These are phyloP conservation scores for Osedax frankpressi DNA, from an alignment of 2,888 invertebrate genomes.

Conservation along the genomic window DNA sequence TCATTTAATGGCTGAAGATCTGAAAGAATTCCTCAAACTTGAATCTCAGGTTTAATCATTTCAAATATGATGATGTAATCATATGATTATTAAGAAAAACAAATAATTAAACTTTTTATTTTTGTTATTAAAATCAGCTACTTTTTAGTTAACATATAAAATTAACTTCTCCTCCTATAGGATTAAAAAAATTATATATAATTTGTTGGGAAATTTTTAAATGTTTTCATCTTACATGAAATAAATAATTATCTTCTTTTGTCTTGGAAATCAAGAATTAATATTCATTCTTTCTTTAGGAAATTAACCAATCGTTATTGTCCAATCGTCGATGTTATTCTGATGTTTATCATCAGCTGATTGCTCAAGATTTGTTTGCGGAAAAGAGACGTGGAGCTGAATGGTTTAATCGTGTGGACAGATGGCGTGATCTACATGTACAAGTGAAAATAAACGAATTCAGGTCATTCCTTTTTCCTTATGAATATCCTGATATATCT, in stretches of 20 bases:
- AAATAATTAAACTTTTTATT: no score
- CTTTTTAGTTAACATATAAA: no score
- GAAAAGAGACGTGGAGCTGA: slow-evolving; percentile 36
- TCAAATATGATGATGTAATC: neutral
- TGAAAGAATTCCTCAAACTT: slow-evolving; percentile 38
- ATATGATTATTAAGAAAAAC: no score
- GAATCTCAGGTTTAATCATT: slow-evolving; percentile 36
- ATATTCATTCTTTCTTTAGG: no score
- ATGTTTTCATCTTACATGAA: no score
- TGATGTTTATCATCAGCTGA: slow-evolving; percentile 38
- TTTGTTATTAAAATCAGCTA: no score
- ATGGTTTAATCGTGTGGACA: slow-evolving; percentile 36
- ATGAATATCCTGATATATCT: no score
- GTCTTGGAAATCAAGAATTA: no score
- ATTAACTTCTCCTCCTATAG: no score
- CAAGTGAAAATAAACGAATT: slow-evolving; percentile 33
- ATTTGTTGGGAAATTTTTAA: no score
- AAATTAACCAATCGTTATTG: slow-evolving; percentile 42
- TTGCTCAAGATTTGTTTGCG: slow-evolving; percentile 42
- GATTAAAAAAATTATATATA: no score
- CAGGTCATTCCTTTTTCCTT: slow-evolving; percentile 31
- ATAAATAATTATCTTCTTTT: no score
- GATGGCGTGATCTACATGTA: slow-evolving; percentile 38
- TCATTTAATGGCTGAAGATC: slow-evolving; percentile 38
- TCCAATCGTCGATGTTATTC: slow-evolving; percentile 41